These are phyloP conservation scores for Phymanthus crucifer DNA, from an alignment of 92 coral and sea anemone genomes.

Conservation along the genomic window DNA sequence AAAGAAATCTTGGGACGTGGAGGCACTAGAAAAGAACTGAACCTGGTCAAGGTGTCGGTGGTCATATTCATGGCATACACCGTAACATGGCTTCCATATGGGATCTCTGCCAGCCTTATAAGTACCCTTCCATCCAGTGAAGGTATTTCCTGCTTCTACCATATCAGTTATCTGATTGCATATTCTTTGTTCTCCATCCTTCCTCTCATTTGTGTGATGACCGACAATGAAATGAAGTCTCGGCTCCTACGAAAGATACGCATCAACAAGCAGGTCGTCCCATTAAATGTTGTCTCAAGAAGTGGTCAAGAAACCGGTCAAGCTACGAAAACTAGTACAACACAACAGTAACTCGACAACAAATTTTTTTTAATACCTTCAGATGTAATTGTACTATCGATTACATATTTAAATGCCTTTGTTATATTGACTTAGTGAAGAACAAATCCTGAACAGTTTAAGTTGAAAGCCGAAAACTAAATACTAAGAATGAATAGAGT, in stretches of 20 bases:
- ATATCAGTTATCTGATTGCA: background rate
- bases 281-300: background rate
- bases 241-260: background rate
- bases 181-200: constrained; percentile 15
- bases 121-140: background rate
- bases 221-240: constrained; percentile 8
- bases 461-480: too few relatives aligned
- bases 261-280: background rate
- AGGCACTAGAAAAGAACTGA: background rate
- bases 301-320: background rate
- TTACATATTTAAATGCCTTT: too few relatives aligned
- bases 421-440: too few relatives aligned
- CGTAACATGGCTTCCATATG: constrained; percentile 10
- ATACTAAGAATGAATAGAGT: too few relatives aligned
- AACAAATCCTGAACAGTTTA: too few relatives aligned
- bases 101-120: background rate
- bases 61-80: constrained; percentile 13
- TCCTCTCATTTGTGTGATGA: background rate
- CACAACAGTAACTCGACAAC: background rate
- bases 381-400: too few relatives aligned
- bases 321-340: background rate
- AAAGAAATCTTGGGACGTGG: constrained; percentile 1
- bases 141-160: constrained; percentile 3
- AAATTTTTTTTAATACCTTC: too few relatives aligned
- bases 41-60: constrained; percentile 13